Evolutionary conservation across 2,113 vertebrate genomes (phyloP), one percentile per base, ranked within the genome.

Genomic region (Lepisosteus osseus): DNA sequence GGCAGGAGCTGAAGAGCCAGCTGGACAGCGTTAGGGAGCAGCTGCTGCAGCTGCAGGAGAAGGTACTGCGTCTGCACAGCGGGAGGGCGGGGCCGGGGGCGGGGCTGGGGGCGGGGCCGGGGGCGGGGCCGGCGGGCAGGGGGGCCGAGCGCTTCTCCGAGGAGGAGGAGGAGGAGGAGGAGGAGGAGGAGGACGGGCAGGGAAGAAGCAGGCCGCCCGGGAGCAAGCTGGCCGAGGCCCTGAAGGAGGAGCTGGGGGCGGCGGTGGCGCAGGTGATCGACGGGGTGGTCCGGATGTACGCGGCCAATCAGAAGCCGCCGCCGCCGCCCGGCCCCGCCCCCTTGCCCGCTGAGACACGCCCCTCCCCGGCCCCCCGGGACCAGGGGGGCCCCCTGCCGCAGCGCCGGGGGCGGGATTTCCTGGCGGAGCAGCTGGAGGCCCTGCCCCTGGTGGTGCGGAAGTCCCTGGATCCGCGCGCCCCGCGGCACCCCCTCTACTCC

Each of bases 201-300:
- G 61, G 77, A 72, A 2, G 73, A 77, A 47, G 85, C 55, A 64
- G 17, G 43, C 63, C 5, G 70, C 80, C 74, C 4, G 70, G 87
- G 65, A 85, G 88, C 77, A 91, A 90, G 77, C 91, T 92, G 64
- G 90, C 87, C 7, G 86, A 86, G 71, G 89, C 90, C 0, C 79
- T 93, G 72, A 93, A 93, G 75, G 70, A 86, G 69, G 90, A 93
- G 79, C 68, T 93, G 70, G 86, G 89, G 3, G 86, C 83, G 1
- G 90, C 88, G 0, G 87, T 93, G 75, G 89, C 89, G 0, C 82
- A 88, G 6, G 90, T 92, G 76, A 92, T 93, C 3, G 92, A 93
- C 76, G 80, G 90, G 13, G 92, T 93, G 12, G 87, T 92, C 13
- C 84, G 84, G 63, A 83, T 92, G 6, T 92, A 92, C 80, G 4